Evolutionary conservation across 1,140 invertebrate species (phyloP), one percentile per base, ranked within the genome.

Genomic region (Marisa cornuarietis): DNA sequence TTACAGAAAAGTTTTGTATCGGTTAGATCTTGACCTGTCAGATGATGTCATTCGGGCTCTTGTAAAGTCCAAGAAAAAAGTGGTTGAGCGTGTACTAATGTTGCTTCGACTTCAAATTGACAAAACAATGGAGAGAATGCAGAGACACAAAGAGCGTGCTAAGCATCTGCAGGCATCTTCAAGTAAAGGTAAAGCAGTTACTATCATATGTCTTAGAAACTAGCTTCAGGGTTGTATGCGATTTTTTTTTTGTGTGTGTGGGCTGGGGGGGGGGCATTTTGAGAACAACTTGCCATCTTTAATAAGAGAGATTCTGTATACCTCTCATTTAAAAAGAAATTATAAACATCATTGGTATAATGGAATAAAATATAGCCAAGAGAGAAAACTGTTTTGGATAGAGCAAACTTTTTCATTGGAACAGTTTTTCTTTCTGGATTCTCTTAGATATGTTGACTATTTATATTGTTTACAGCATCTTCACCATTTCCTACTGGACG

Each of bases 11-110:
- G 89, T 90, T 13, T 86, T 91, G 69, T 79, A 78, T 58, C 86
- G 85, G 73, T 79, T 91, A 66, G 85, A 88, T 52, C 83, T 91
- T 68, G 90, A 90, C 65, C 76, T 91, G 26, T 86, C 86, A 5
- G 89, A 91, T 66, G 89, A 91, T 73, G 89, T 90, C 14, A 88
- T 91, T 14, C 79, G 83, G 42, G 85, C 86, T 22, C 80, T 91
- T 42, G 80, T 86, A 22, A 85, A 85, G 52, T 81, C 81, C 63
- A 88, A 90, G 66, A 83, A 82, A 18, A 84, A 81, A 62, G 87
- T 90, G 13, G 85, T 90, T 3, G 88, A 91, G 61, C 83, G 85
- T 65, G 88, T 91, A 14, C 76, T 91, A 14, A 85, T 90, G 82
- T 74, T 89, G 61, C 74, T 91, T 42, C 80, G 89, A 58, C 58